phyloP scores from a whole-genome alignment of 2,113 vertebrate genomes.

The Cynoglossus semilaevis region DNA sequence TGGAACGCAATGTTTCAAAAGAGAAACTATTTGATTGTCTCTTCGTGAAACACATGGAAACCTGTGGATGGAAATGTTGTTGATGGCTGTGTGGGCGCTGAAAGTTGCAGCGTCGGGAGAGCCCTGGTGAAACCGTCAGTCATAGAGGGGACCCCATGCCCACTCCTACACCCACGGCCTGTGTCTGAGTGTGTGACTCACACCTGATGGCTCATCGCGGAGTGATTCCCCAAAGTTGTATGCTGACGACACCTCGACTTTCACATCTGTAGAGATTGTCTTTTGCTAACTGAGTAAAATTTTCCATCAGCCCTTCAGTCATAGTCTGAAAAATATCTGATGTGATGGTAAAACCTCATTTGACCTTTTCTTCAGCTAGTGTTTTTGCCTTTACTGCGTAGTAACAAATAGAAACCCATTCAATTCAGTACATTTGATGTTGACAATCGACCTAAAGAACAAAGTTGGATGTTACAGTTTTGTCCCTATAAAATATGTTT shows the following conservation, averaged over 20 bases:
- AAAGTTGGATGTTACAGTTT: too few species aligned
- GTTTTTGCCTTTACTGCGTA: neutral
- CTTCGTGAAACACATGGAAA: conserved; percentile 44
- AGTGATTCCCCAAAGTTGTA: conserved; percentile 60
- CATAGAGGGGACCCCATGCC: conserved; percentile 70
- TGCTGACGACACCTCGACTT: conserved; percentile 39
- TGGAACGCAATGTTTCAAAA: conserved; percentile 46
- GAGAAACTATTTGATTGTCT: conserved; percentile 33
- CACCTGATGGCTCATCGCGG: conserved; percentile 12
- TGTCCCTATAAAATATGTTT: too few species aligned
- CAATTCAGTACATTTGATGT: too few species aligned
- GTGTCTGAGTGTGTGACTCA: conserved; percentile 56
- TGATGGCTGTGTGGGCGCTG: conserved; percentile 39
- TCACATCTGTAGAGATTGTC: conserved; percentile 38
- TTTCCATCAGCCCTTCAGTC: conserved; percentile 50
- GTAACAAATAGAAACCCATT: too few species aligned
- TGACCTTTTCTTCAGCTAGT: neutral
- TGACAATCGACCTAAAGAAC: too few species aligned
- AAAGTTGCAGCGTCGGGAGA: conserved; percentile 62
- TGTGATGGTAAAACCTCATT: conserved; percentile 34
- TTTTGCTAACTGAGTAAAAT: conserved; percentile 30
- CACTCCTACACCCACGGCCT: conserved; percentile 49
- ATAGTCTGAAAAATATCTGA: conserved; percentile 22
- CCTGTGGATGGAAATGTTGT: conserved; percentile 61
- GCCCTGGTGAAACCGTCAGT: conserved; percentile 67